Evolutionary conservation across 2,797 vertebrate genomes (phyloP).

Genomic region (Halcyon chelicuti): DNA sequence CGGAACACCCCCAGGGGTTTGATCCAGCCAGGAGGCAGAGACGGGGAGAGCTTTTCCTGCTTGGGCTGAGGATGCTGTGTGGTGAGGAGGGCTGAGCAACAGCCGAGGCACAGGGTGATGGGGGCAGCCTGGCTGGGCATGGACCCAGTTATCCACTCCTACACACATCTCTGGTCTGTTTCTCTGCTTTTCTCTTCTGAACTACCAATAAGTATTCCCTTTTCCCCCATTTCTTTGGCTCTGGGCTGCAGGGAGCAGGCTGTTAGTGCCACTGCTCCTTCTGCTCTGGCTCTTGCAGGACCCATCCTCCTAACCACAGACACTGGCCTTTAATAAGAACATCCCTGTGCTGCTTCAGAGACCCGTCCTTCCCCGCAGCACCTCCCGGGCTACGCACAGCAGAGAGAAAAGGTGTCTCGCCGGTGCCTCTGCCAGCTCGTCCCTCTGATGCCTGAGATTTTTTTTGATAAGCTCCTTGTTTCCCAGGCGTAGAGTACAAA

Average conservation of each 20-base stretch:
- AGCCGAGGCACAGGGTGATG: fast-evolving
- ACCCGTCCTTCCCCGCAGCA: background rate
- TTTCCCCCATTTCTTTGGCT: background rate
- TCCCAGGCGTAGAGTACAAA: constrained; percentile 10
- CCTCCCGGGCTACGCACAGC: fast-evolving
- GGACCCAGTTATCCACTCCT: too few relatives aligned
- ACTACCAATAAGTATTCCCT: fast-evolving
- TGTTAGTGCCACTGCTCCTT: background rate
- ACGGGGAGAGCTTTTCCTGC: background rate
- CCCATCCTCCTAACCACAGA: background rate
- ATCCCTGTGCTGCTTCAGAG: background rate
- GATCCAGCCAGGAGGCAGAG: background rate
- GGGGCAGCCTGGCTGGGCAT: background rate
- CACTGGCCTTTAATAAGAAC: background rate
- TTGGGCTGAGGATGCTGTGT: background rate
- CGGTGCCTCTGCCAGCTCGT: background rate
- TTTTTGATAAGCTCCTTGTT: constrained; percentile 59
- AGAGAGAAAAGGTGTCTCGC: background rate
- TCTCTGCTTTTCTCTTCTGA: background rate
- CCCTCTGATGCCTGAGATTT: constrained; percentile 39
- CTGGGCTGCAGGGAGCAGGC: background rate
- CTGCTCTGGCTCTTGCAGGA: background rate
- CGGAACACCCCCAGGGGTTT: background rate
- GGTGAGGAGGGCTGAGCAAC: fast-evolving
- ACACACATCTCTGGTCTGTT: fast-evolving